Base-by-base conservation (phyloP, 1,140 invertebrate species). In the Solenopsis fugax region DNA sequence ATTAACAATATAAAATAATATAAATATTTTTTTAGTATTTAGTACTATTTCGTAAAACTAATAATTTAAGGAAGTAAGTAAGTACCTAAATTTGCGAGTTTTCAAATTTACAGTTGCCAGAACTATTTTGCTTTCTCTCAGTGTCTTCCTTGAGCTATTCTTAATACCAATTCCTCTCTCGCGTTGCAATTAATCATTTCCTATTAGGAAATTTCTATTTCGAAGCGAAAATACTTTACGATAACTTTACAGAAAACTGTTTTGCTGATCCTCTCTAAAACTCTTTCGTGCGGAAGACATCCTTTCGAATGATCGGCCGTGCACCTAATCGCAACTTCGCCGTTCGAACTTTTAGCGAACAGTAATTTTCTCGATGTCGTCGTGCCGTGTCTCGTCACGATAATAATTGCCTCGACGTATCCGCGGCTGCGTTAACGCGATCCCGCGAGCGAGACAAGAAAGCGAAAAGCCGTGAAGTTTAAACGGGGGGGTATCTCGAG, bases 161-260 rank as follows among this genome's bases (percentile, higher is more conserved):
- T 48, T 12, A n/a, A 78, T 65, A 48, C 54, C 18, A 56, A 37
- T 21, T 37, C n/a, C 29, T 34, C 29, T 4, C 1, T 29, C 0
- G 12, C 12, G 21, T 54, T 52, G n/a, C 18, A 37, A 80, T 78
- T 58, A 12, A 60, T 65, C 21, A 37, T 69, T 69, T 80, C 4
- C n/a, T 13, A 24, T 37, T 7, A 13, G 0, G n/a, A 24, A 29
- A 29, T 69, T 80, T 1, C n/a, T 18, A 24, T 37, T 7, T 4
- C 34, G 24, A 54, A 24, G 9, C 2, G 18, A 37, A 34, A 4
- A 29, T 56, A 37, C 56, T 13, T 41, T 16, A 13, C 10, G 3
- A 60, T 29, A 45, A 24, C 45, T 76, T 73, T 58, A 48, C 12
- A n/a, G 34, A 37, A 81, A 81, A 72, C 4, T 54, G 34, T 41